phyloP scores from a whole-genome alignment of 2,888 invertebrate genomes.

The Drosophila mayaguana region DNA sequence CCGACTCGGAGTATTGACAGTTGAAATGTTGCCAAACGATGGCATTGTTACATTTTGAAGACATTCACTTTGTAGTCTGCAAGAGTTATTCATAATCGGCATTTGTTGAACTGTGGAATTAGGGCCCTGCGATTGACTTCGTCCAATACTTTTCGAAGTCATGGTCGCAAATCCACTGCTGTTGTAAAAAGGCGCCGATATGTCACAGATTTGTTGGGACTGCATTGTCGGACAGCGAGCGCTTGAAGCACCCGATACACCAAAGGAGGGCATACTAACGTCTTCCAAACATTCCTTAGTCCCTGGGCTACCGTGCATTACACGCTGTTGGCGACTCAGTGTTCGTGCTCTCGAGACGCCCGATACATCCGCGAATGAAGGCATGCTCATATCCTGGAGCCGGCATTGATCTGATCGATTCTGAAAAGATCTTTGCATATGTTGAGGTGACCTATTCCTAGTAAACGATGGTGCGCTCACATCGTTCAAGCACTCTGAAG shows the following conservation, averaged over 20 bases:
- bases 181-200: conserved; percentile 12
- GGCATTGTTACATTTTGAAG: conserved; percentile 28
- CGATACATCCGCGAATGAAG: conserved; percentile 23
- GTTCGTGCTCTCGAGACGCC: not conserved
- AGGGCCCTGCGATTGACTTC: conserved; percentile 22
- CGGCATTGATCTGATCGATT: not conserved
- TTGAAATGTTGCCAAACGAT: conserved; percentile 10
- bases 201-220: conserved; percentile 13
- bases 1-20: not conserved
- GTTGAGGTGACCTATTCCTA: not conserved
- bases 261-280: conserved; percentile 28
- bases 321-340: not conserved
- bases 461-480: not conserved
- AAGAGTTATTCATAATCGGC: not conserved
- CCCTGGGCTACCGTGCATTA: not conserved
- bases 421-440: not conserved
- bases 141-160: conserved; percentile 3
- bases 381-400: conserved; percentile 34
- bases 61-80: conserved; percentile 3
- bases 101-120: not conserved
- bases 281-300: conserved; percentile 27
- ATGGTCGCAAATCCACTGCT: not conserved
- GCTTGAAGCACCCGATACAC: not conserved
- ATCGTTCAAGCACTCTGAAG: conserved; percentile 1
- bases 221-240: not conserved